Percentiles rank a stretch among this genome's conserved stretches.
These are phyloP conservation scores for Euura saliciscinereae DNA, from an alignment of 1,140 invertebrate species.

Conservation along the genomic window DNA sequence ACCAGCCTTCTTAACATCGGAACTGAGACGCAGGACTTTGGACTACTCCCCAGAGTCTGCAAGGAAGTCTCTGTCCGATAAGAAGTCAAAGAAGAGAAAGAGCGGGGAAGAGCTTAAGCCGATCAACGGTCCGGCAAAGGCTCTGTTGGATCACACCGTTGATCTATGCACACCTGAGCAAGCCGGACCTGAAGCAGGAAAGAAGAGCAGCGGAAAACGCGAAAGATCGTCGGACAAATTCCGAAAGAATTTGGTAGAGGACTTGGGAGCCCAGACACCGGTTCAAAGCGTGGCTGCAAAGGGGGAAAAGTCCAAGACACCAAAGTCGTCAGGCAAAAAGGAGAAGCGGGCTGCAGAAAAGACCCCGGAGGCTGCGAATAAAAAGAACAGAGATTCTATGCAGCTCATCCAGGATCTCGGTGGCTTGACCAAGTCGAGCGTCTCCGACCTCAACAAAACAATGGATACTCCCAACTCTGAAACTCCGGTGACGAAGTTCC, in stretches of 20 bases:
- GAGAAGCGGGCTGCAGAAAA: background rate
- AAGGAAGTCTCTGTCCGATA: background rate
- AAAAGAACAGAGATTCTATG: background rate
- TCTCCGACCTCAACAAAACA: slow-evolving; percentile 30
- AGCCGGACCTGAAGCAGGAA: background rate
- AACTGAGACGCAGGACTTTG: too few relatives aligned
- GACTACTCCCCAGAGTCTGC: too few relatives aligned
- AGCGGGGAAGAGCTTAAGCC: too few relatives aligned
- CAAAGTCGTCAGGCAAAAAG: background rate
- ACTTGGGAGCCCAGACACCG: background rate
- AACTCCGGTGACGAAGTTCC: slow-evolving; percentile 35
- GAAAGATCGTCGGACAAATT: background rate
- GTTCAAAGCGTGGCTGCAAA: background rate
- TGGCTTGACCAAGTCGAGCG: slow-evolving; percentile 10
- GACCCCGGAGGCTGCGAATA: background rate
- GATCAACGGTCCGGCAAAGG: too few relatives aligned
- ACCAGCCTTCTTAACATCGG: too few relatives aligned
- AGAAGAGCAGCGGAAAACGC: background rate
- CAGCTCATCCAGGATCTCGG: background rate
- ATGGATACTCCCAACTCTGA: slow-evolving; percentile 20
- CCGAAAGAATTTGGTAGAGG: background rate
- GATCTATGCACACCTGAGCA: background rate
- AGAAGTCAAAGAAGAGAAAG: background rate
- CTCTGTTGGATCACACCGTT: background rate
- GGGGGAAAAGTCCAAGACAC: background rate